Percentiles rank a stretch among this genome's conserved stretches.
These are phyloP conservation scores for Philopotamus ludificatus DNA, from an alignment of 1,140 invertebrate genomes.

Conservation along the genomic window DNA sequence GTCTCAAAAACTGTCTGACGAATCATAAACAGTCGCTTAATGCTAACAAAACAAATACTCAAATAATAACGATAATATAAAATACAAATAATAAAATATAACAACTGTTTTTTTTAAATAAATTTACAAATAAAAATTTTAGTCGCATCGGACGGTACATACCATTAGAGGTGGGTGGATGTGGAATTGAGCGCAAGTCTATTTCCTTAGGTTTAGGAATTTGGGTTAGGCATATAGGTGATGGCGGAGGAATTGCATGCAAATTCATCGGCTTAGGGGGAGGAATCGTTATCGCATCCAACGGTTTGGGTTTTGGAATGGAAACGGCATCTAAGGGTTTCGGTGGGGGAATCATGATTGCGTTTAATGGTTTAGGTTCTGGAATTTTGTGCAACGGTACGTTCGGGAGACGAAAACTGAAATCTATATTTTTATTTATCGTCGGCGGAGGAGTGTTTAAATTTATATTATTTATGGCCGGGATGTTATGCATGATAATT, in stretches of 20 bases:
- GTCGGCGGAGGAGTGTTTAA: background rate
- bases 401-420: slow-evolving; percentile 16
- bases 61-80: background rate
- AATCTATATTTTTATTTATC: background rate
- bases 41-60: background rate
- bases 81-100: background rate
- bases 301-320: slow-evolving; percentile 45
- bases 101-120: too few relatives aligned
- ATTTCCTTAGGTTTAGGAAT: slow-evolving; percentile 47
- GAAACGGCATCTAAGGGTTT: slow-evolving; percentile 35
- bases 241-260: slow-evolving; percentile 47
- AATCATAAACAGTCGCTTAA: background rate
- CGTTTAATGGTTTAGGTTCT: slow-evolving; percentile 46
- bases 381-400: slow-evolving; percentile 41
- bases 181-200: slow-evolving; percentile 45
- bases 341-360: slow-evolving; percentile 39
- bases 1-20: background rate
- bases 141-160: too few relatives aligned
- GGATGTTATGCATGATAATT: background rate
- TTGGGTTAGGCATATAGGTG: slow-evolving; percentile 45
- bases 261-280: slow-evolving; percentile 46
- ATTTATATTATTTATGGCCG: too few relatives aligned
- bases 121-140: too few relatives aligned
- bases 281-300: slow-evolving; percentile 45
- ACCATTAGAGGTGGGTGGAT: slow-evolving; percentile 47